Conservation (phyloP, 2,113 vertebrate species). For the Scartelaos histophorus region DNA sequence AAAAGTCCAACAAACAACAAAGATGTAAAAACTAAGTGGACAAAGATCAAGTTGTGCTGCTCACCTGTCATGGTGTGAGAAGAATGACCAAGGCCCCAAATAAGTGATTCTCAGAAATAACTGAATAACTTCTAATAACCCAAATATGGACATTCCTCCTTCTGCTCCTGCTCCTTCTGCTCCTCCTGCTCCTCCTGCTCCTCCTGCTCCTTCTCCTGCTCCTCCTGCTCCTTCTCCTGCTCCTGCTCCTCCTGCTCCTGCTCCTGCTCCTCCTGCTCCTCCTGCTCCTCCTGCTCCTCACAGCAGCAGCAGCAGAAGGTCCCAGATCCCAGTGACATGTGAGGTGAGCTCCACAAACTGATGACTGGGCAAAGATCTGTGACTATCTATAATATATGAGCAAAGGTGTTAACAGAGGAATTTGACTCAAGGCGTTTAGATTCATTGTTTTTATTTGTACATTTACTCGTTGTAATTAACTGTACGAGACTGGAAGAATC, state of each 20-base stretch:
- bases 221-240: background rate
- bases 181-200: background rate
- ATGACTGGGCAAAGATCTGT: constrained; percentile 28
- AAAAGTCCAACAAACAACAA: no score
- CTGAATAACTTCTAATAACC: no score
- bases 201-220: background rate
- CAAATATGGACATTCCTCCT: background rate
- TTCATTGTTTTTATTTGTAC: background rate
- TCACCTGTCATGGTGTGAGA: constrained; percentile 13
- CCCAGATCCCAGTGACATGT: constrained; percentile 14
- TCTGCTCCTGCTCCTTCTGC: background rate
- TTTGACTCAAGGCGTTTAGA: background rate
- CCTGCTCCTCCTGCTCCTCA: no score
- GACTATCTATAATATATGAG: constrained; percentile 39
- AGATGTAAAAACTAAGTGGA: no score
- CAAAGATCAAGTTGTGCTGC: background rate
- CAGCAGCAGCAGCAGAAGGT: constrained; percentile 8
- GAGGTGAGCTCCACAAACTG: constrained; percentile 22
- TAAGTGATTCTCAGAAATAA: background rate
- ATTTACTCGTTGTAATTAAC: background rate
- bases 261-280: background rate
- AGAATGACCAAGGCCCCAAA: background rate
- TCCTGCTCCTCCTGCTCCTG: no score
- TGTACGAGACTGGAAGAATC: background rate
- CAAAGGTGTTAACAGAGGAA: constrained; percentile 18